Evolutionary conservation across 1,140 invertebrate species (phyloP), one percentile per base, ranked within the genome.

Genomic region (Periplaneta americana): DNA sequence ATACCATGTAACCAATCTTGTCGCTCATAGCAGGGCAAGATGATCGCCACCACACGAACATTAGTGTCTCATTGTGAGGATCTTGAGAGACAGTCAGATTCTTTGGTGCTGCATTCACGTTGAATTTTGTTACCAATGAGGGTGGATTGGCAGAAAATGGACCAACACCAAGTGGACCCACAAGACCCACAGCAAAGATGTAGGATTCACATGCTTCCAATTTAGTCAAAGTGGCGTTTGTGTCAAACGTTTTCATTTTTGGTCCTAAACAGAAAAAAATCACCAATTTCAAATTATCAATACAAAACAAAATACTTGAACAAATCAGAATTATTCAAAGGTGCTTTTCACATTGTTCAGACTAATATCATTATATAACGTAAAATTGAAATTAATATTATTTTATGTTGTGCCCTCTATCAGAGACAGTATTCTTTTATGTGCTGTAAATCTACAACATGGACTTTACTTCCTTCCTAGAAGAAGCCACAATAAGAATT

Each of bases 121-220:
- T 92, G 82, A 91, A 92, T 80, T 91, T 88, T 0, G 95, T 96
- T 5, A 88, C 85, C 4, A 95, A 87, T n/a, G 86, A 87, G 0
- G 87, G 81, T 0, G 91, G 89, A 36, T 87, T 85, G 5, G 86
- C 85, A 33, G 89, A 89, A 18, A 95, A 85, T 10, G 93, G 94
- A 9, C 95, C 95, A 36, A 89, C 85, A 0, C 93, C 92, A 13
- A 89, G 87, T 0, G 92, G 92, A 17, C 90, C 91, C 37, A 92
- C 87, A 2, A 96, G 85, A 0, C 93, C 94, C n/a, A 96, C 92
- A 15, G 91, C 90, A 85, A 96, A 93, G 18, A 93, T 85, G 84
- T 96, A 96, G 0, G 88, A 90, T 84, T 94, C 93, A 85, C 95
- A 96, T 4, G 94, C 90, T 77, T 92, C 90, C 82, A 97, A 86